A percentile compares a stretch with the other conserved stretches of the same genome.
phyloP scores from a whole-genome alignment of 2,113 vertebrate species.

The Archilochus colubris region DNA sequence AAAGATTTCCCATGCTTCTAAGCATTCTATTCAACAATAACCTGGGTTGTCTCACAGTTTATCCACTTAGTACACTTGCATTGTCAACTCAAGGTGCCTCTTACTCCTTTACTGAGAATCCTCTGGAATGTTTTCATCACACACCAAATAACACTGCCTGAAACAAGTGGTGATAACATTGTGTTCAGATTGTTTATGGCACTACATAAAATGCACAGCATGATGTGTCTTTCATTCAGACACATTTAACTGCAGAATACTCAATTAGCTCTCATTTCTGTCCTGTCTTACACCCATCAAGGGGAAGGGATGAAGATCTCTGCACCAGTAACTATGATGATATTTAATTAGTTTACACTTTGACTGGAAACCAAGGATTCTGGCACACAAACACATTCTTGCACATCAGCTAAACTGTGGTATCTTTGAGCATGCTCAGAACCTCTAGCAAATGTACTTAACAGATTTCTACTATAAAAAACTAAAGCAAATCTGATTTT shows the following conservation, averaged over 20 bases:
- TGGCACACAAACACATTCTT: neutral
- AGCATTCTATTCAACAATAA: neutral
- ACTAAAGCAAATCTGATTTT: neutral
- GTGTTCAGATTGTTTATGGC: neutral
- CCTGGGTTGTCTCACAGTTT: neutral
- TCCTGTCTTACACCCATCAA: neutral
- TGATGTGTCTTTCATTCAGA: constrained; percentile 4
- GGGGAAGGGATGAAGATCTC: neutral
- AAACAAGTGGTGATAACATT: constrained; percentile 29
- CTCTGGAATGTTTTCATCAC: constrained; percentile 6
- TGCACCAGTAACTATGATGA: neutral
- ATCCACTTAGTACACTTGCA: neutral
- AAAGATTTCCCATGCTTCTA: neutral
- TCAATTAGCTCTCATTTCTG: neutral
- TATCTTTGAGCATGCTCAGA: neutral
- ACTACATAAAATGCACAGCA: constrained; percentile 18
- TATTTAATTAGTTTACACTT: neutral
- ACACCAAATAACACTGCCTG: neutral
- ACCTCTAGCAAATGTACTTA: neutral
- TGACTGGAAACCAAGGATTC: neutral
- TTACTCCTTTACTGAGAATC: neutral
- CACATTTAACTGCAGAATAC: neutral
- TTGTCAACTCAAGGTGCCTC: constrained; percentile 3
- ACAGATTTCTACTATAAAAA: neutral
- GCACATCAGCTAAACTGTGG: neutral